A percentile compares a stretch with the other conserved stretches of the same genome.
phyloP scores from a whole-genome alignment of 2,113 vertebrate genomes.

The Macquaria ambigua region DNA sequence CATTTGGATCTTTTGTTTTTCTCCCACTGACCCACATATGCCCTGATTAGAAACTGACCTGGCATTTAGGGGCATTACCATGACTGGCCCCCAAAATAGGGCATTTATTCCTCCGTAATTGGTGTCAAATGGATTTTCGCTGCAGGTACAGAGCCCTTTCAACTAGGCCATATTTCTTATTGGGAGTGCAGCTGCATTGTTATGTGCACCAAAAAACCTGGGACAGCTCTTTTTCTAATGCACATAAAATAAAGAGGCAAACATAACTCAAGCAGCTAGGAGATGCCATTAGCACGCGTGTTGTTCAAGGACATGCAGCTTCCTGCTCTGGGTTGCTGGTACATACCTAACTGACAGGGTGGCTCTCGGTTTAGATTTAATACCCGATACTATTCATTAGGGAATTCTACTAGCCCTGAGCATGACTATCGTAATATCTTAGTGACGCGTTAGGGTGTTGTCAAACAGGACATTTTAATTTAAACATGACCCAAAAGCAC shows the following conservation, averaged over 20 bases:
- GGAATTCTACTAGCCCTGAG: conserved; percentile 9
- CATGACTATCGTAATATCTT: not conserved
- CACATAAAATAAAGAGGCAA: conserved; percentile 16
- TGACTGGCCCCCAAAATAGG: conserved; percentile 61
- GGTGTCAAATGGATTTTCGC: conserved; percentile 60
- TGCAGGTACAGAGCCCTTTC: conserved; percentile 44
- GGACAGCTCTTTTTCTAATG: conserved; percentile 5
- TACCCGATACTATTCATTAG: conserved; percentile 22
- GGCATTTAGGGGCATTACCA: conserved; percentile 64
- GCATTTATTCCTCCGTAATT: conserved; percentile 67
- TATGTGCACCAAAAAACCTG: not conserved
- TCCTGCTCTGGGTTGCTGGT: conserved; percentile 40
- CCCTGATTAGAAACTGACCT: conserved; percentile 71
- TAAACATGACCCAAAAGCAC: conserved; percentile 6
- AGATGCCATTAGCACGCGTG: conserved; percentile 23
- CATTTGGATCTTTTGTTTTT: conserved; percentile 69
- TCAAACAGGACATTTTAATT: conserved; percentile 4
- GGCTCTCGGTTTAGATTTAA: conserved; percentile 39
- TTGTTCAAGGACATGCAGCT: conserved; percentile 26
- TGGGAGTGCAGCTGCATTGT: conserved; percentile 15
- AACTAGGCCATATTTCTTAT: conserved; percentile 42
- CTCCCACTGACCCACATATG: conserved; percentile 80
- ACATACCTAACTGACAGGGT: conserved; percentile 45
- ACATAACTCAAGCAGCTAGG: conserved; percentile 2
- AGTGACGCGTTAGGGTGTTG: not conserved